Base-by-base conservation (phyloP, 2,888 invertebrate species). In the Saturnia pavonia region DNA sequence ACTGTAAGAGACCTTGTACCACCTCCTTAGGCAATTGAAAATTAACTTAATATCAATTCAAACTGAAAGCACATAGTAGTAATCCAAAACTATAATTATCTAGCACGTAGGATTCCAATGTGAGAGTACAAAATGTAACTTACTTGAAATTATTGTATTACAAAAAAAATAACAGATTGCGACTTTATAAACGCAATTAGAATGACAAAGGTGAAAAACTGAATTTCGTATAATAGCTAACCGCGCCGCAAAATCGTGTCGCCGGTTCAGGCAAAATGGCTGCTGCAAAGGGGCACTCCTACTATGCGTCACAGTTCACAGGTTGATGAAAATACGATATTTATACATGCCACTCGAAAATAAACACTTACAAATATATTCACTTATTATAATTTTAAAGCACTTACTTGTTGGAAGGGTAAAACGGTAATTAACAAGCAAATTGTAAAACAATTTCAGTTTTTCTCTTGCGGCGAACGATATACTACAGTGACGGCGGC, bases 221-320 rank as follows among this genome's bases (percentile, higher is more conserved):
- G 84, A 82, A 85, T 70, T 54, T 57, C 54, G 42, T 54, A 51
- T 25, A 12, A 51, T 40, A 70, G 66, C 54, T 70, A 91, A 91
- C 89, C 91, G 86, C 93, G 87, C 91, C 86, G 88, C 85, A 85
- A 89, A 89, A 92, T 91, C 92, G 94, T 94, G 94, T 91, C 89
- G 94, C 94, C 94, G 94, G 94, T 83, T 88, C 87, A 85, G 84
- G 92, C 94, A 94, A 94, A 94, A 94, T 94, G 94, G 94, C 94
- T 94, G 94, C 94, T 94, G 88, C 88, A 84, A 91, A 40, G 86
- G 89, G 94, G 91, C 95, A 95, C 95, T 95, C 95, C 95, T 94
- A 92, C 92, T 88, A 94, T 95, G 95, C 95, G 95, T 95, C 95
- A 95, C 94, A 94, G 85, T 65, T 90, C 90, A 91, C 91, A 88